Evolutionary conservation across 2,888 invertebrate species (phyloP).

Genomic region (Brenthis hecate): DNA sequence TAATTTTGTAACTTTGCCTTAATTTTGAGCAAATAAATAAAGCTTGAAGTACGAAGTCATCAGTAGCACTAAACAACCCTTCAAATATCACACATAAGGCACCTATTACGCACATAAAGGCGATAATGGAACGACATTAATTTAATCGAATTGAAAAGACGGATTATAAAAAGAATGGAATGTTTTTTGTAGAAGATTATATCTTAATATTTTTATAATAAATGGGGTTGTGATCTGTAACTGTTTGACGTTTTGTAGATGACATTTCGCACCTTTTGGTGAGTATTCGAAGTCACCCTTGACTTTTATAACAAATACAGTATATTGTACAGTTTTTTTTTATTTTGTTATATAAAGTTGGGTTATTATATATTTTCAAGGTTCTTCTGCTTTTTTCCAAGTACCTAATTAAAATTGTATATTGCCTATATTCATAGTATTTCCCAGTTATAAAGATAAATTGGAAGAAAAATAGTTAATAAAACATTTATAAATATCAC

Average conservation of each 20-base stretch:
- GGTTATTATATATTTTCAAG: no score
- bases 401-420: no score
- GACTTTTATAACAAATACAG: background rate
- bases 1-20: no score
- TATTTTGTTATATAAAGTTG: background rate
- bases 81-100: constrained; percentile 21
- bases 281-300: constrained; percentile 50
- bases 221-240: constrained; percentile 78
- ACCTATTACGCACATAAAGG: constrained; percentile 35
- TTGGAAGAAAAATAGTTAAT: no score
- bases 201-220: constrained; percentile 79
- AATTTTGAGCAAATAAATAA: background rate
- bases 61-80: constrained; percentile 40
- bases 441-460: no score
- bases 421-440: no score
- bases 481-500: no score
- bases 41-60: background rate
- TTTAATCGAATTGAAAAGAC: constrained; percentile 55
- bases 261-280: constrained; percentile 71
- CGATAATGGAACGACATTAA: constrained; percentile 45
- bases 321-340: background rate
- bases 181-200: constrained; percentile 67
- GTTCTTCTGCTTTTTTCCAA: no score
- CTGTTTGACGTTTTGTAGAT: constrained; percentile 62
- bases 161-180: constrained; percentile 72